Conservation (phyloP, 2,888 invertebrate species). For the Ichneumoninae sp. region DNA sequence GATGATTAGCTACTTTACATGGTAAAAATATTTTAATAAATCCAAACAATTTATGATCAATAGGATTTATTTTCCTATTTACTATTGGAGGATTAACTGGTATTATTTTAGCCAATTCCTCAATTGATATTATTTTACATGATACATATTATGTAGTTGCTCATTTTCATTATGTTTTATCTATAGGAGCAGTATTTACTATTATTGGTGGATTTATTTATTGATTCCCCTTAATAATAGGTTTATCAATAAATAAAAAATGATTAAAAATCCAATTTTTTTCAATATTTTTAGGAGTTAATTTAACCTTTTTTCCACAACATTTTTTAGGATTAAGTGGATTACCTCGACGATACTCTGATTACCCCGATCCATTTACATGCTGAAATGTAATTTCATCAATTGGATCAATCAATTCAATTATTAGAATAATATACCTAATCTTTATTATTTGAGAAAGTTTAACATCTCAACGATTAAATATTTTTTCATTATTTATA, state of each 20-base stretch:
- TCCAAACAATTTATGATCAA: conserved; percentile 87
- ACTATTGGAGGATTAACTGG: conserved; percentile 90
- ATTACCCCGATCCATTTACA: conserved; percentile 89
- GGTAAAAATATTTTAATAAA: conserved; percentile 87
- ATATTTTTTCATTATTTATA: conserved; percentile 85
- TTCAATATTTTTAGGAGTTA: conserved; percentile 91
- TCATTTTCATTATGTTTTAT: conserved; percentile 93
- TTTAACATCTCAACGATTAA: conserved; percentile 85
- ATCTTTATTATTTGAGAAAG: conserved; percentile 88
- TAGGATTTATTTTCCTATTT: conserved; percentile 92
- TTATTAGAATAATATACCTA: conserved; percentile 86
- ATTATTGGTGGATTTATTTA: conserved; percentile 91
- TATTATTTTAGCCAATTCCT: conserved; percentile 90
- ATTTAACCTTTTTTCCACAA: conserved; percentile 92
- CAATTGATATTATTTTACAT: conserved; percentile 91
- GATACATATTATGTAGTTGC: conserved; percentile 95
- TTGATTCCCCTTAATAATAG: conserved; percentile 90
- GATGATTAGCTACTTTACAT: conserved; percentile 88
- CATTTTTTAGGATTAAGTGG: conserved; percentile 90
- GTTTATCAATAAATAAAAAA: conserved; percentile 86
- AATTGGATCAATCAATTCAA: conserved; percentile 88
- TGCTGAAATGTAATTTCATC: conserved; percentile 89
- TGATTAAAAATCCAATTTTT: conserved; percentile 89
- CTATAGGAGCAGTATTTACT: conserved; percentile 92
- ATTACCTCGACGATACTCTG: conserved; percentile 91